Evolutionary conservation across 2,113 vertebrate species (phyloP), one percentile per base, ranked within the genome.

Genomic region (Thunnus maccoyii): DNA sequence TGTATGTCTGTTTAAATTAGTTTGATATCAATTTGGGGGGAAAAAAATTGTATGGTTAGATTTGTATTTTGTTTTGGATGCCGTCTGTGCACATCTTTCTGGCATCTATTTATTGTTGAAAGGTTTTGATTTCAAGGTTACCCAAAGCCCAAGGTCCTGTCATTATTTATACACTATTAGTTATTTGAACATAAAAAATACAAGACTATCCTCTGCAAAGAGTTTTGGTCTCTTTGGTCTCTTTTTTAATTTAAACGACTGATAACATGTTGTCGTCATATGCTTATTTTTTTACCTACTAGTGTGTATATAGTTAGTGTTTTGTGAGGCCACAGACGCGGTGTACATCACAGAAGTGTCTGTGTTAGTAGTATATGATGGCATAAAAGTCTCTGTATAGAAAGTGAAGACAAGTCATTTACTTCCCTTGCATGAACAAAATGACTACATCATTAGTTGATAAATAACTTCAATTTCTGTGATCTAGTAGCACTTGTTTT

Each of bases 31-130:
- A 48, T 60, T 56, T 47, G 3, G 46, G 36, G 22, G 22, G 22
- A 22, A 25, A 36, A 46, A 0, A 32, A 41, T 63, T 64, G 5
- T 50, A 3, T 77, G 51, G 5, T 79, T 55, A 51, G 72, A 57
- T 22, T 63, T 79, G n/a, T 58, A 5, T 57, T 58, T 48, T 87
- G 5, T 74, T 74, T 62, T 68, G n/a, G 20, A 51, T 71, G 47
- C 11, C 51, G 20, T 36, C 13, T 84, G 15, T 64, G 16, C 30
- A 55, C 3, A 27, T 48, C n/a, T 70, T 44, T 67, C 30, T 22
- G 18, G 7, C 20, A 64, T 7, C 17, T 27, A 5, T 71, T 41
- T 27, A 66, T 47, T 44, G 32, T 51, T 48, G 30, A 82, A 55
- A 61, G 15, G 14, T 76, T 60, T 67, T 76, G 18, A 78, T 65